Conservation (phyloP, 2,888 invertebrate genomes). For the Andricus curvator region DNA sequence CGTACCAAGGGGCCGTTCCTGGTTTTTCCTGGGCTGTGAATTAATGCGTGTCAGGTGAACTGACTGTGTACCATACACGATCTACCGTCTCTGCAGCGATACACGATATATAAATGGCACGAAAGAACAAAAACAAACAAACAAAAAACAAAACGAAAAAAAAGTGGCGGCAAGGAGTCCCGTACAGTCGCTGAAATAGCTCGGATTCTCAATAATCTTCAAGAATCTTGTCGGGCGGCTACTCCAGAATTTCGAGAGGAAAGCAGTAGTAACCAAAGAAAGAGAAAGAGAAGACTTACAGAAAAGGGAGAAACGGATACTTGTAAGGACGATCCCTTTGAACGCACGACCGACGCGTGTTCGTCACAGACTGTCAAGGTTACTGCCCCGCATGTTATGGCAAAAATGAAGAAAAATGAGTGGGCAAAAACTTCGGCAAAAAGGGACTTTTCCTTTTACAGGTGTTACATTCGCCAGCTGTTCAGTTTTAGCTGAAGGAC, state of each 20-base stretch:
- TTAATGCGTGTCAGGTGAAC: constrained; percentile 61
- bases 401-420: background rate
- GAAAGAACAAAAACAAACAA: constrained; percentile 1
- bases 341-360: constrained; percentile 40
- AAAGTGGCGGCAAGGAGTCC: constrained; percentile 41
- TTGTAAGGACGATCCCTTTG: constrained; percentile 32
- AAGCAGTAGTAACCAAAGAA: background rate
- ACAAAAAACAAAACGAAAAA: constrained; percentile 17
- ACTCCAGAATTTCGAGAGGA: constrained; percentile 41
- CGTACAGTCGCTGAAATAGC: constrained; percentile 48
- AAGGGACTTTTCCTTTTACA: constrained; percentile 21
- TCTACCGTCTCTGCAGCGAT: background rate
- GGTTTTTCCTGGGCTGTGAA: constrained; percentile 56
- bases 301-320: constrained; percentile 15
- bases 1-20: constrained; percentile 58
- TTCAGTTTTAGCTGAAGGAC: constrained; percentile 17
- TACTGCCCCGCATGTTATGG: background rate
- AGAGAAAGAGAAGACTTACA: constrained; percentile 9
- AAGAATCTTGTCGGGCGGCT: constrained; percentile 52
- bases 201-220: constrained; percentile 59
- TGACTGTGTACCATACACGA: constrained; percentile 44
- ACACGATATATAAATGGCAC: background rate
- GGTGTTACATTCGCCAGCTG: constrained; percentile 12
- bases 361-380: constrained; percentile 19
- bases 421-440: constrained; percentile 8